Evolutionary conservation across 2,888 invertebrate species (phyloP).

Genomic region (Geotrupes spiniger): DNA sequence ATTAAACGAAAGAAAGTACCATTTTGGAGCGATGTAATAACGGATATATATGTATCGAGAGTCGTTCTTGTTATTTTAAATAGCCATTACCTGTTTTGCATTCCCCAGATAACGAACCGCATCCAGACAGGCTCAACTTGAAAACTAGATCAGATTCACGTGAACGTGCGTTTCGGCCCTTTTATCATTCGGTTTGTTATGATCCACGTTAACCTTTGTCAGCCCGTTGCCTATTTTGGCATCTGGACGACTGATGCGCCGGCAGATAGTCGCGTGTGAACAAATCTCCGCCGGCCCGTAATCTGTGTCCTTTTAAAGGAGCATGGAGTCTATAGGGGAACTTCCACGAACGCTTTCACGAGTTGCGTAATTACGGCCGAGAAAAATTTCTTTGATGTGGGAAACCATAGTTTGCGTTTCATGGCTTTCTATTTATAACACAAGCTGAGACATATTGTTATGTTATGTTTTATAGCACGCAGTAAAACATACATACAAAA

Average conservation of each 20-base stretch:
- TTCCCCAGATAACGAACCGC: conserved; percentile 4
- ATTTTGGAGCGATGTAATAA: conserved; percentile 3
- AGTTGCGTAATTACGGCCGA: too few relatives aligned
- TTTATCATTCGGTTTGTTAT: background rate
- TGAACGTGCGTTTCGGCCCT: conserved; percentile 29
- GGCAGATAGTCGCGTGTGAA: background rate
- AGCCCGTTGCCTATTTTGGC: background rate
- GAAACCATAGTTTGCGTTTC: too few relatives aligned
- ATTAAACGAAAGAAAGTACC: background rate
- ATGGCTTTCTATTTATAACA: too few relatives aligned
- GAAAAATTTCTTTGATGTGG: too few relatives aligned
- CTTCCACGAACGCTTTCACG: conserved; percentile 1
- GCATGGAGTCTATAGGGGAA: background rate
- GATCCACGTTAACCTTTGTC: conserved; percentile 5
- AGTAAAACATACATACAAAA: too few relatives aligned
- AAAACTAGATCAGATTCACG: conserved; percentile 38
- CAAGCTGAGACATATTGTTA: too few relatives aligned
- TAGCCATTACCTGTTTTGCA: conserved; percentile 3
- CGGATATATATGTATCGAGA: background rate
- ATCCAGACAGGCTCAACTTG: conserved; percentile 7
- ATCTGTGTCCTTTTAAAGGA: background rate
- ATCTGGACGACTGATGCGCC: background rate
- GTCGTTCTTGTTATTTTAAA: conserved; percentile 2
- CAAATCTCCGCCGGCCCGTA: background rate
- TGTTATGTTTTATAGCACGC: too few relatives aligned